Evolutionary conservation across 2,797 vertebrate genomes (phyloP).

Genomic region (Hippoglossus hippoglossus): DNA sequence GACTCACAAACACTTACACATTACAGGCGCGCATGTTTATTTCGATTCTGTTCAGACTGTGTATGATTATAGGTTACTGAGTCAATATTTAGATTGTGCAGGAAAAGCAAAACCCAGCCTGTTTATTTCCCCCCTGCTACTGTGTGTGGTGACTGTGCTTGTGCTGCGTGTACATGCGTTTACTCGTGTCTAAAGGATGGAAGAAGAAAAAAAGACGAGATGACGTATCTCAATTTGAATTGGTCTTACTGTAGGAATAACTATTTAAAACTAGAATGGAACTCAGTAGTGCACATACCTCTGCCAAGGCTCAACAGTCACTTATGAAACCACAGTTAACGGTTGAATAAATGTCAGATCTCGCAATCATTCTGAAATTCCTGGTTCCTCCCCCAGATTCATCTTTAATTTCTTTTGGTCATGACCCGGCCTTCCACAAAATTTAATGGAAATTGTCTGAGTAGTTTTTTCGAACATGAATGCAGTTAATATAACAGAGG

Average conservation of each 20-base stretch:
- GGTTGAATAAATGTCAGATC: background rate
- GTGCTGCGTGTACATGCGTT: background rate
- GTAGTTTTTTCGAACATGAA: no score
- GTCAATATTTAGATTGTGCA: slow-evolving; percentile 84
- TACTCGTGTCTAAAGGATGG: background rate
- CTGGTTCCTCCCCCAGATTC: no score
- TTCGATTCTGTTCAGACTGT: slow-evolving; percentile 76
- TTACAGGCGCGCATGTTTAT: slow-evolving; percentile 74
- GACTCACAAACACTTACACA: slow-evolving; percentile 60
- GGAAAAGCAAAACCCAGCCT: slow-evolving; percentile 67
- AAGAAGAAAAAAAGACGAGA: background rate
- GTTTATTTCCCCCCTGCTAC: slow-evolving; percentile 69
- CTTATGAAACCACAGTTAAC: no score
- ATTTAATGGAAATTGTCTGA: no score
- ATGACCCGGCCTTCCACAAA: no score
- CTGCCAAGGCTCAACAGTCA: no score
- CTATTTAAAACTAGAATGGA: no score
- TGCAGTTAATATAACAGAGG: background rate
- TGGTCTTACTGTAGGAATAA: no score
- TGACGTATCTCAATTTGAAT: slow-evolving; percentile 10
- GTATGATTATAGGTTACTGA: slow-evolving; percentile 82
- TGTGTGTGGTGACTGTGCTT: slow-evolving; percentile 48
- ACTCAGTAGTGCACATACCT: no score
- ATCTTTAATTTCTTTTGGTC: no score
- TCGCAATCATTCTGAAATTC: background rate